Percentiles rank a stretch among this genome's conserved stretches.
Evolutionary conservation across 2,113 vertebrate species (phyloP).

Genomic region (Cephalopholis sonnerati): DNA sequence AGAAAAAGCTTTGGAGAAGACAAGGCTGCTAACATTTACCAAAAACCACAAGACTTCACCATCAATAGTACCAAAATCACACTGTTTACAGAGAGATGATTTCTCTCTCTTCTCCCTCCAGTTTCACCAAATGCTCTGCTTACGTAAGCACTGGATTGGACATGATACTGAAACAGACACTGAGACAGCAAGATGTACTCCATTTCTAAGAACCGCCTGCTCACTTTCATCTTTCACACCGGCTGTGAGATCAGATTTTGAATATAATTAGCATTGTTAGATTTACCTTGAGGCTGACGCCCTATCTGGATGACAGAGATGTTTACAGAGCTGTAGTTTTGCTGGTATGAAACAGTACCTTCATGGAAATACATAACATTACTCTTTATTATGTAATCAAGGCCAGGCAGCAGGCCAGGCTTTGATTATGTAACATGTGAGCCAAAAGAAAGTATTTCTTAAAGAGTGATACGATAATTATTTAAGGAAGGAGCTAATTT

Average conservation of each 20-base stretch:
- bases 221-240: constrained; percentile 5
- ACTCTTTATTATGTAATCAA: constrained; percentile 1
- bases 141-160: constrained; percentile 34
- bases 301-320: not conserved
- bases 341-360: not conserved
- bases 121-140: not conserved
- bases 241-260: constrained; percentile 20
- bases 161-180: constrained; percentile 18
- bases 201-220: not conserved
- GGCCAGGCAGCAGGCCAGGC: not conserved
- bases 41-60: not conserved
- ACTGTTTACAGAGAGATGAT: not conserved
- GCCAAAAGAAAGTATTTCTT: not conserved
- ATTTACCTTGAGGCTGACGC: constrained; percentile 16
- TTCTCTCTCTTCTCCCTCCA: constrained; percentile 13
- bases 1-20: not conserved
- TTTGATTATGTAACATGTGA: not conserved
- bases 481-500: not conserved
- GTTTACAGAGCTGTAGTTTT: not conserved
- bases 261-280: constrained; percentile 18
- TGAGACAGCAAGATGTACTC: not conserved
- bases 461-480: not conserved
- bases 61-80: not conserved
- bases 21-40: not conserved
- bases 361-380: not conserved